A percentile compares a stretch with the other conserved stretches of the same genome.
Conservation (phyloP, 2,113 vertebrate genomes). For the Sprattus sprattus region DNA sequence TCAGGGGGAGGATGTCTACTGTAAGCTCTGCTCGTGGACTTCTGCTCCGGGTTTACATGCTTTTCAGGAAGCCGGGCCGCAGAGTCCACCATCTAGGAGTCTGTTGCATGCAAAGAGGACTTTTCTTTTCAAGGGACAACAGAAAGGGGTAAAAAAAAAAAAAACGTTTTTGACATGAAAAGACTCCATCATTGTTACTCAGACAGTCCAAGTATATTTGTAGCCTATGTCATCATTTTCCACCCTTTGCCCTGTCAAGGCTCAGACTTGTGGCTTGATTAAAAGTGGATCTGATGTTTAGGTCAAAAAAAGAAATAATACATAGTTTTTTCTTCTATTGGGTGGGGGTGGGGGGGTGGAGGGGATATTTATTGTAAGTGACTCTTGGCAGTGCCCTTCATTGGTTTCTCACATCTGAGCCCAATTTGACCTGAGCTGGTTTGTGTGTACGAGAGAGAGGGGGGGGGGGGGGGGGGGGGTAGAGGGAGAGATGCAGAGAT, state of each 20-base stretch:
- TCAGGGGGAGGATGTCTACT: conserved; percentile 52
- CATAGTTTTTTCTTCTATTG: neutral
- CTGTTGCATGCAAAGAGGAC: neutral
- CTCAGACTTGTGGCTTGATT: neutral
- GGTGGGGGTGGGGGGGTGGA: no score
- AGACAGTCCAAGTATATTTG: neutral
- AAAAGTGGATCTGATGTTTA: neutral
- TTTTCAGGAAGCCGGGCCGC: neutral
- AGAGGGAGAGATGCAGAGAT: no score
- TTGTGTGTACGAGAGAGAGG: neutral
- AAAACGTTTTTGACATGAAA: neutral
- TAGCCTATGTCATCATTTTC: neutral
- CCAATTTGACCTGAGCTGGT: conserved; percentile 58
- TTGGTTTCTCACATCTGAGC: conserved; percentile 54
- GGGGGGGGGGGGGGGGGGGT: no score
- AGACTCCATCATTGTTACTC: neutral
- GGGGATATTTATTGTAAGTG: conserved; percentile 61
- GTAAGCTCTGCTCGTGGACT: conserved; percentile 37
- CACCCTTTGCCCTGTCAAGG: neutral
- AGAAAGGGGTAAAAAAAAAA: neutral
- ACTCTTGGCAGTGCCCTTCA: conserved; percentile 60
- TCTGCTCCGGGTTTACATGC: conserved; percentile 41
- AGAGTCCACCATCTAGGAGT: neutral
- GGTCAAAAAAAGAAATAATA: neutral
- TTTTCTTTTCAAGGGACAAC: neutral